phyloP scores from a whole-genome alignment of 2,113 vertebrate genomes.

The Seriola aureovittata region DNA sequence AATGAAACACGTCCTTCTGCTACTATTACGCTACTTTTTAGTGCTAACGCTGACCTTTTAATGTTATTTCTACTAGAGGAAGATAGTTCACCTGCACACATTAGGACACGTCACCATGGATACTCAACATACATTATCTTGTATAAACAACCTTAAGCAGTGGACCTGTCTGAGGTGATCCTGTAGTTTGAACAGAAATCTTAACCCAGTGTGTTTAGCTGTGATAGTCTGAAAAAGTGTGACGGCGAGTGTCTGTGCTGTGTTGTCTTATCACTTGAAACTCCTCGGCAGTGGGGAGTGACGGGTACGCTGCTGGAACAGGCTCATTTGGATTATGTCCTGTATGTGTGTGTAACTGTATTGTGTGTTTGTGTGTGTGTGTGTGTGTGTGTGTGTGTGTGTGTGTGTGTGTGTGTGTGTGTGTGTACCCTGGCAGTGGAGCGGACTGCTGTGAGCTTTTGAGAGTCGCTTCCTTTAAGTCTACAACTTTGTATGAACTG shows the following conservation, averaged over 20 bases:
- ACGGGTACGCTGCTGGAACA: constrained; percentile 2
- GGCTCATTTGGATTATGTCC: background rate
- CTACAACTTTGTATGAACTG: constrained; percentile 19
- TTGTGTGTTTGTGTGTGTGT: constrained; percentile 8
- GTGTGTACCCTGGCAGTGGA: constrained; percentile 11
- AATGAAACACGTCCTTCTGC: too few relatives aligned
- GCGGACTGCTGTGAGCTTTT: constrained; percentile 59
- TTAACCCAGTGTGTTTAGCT: background rate
- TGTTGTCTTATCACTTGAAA: constrained; percentile 18
- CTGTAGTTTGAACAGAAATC: background rate
- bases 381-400: constrained; percentile 7
- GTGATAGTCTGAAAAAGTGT: background rate
- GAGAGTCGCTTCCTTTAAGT: constrained; percentile 59
- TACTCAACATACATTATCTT: background rate
- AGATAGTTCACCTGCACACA: background rate
- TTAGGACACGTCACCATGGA: background rate
- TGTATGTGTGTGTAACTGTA: background rate
- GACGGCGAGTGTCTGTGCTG: constrained; percentile 9
- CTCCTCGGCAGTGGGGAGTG: background rate
- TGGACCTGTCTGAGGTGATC: background rate
- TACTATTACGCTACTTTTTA: too few relatives aligned
- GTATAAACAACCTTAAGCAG: background rate
- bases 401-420: constrained; percentile 15
- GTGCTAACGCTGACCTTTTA: too few relatives aligned
- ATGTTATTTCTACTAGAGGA: background rate